phyloP scores from a whole-genome alignment of 2,113 vertebrate species.

The Apus apus region DNA sequence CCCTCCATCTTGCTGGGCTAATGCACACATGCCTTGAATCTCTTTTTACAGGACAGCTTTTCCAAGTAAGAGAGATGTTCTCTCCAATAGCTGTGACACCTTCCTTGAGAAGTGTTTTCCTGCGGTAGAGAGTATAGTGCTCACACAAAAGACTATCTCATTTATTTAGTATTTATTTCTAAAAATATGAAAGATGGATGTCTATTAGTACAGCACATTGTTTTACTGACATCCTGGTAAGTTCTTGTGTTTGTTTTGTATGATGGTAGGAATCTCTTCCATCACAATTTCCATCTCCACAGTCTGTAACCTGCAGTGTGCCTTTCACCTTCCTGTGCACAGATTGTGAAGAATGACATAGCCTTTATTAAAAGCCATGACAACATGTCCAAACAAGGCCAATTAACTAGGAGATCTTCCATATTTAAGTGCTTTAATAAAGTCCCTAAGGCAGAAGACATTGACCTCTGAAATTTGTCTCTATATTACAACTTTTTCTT shows the following conservation, averaged over 20 bases:
- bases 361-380: background rate
- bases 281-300: background rate
- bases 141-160: background rate
- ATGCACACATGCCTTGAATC: background rate
- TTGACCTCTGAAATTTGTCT: background rate
- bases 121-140: rapidly evolving
- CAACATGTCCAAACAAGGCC: background rate
- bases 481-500: background rate
- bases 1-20: background rate
- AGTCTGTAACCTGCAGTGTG: background rate
- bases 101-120: background rate
- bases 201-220: background rate
- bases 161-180: background rate
- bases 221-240: background rate
- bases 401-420: background rate
- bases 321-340: background rate
- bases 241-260: background rate
- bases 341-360: background rate
- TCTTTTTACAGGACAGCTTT: background rate
- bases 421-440: background rate
- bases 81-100: background rate
- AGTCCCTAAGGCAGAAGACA: background rate
- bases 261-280: background rate
- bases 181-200: background rate
- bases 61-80: background rate